Evolutionary conservation across 1,140 invertebrate species (phyloP), one percentile per base, ranked within the genome.

Genomic region (Nasonia vitripennis): DNA sequence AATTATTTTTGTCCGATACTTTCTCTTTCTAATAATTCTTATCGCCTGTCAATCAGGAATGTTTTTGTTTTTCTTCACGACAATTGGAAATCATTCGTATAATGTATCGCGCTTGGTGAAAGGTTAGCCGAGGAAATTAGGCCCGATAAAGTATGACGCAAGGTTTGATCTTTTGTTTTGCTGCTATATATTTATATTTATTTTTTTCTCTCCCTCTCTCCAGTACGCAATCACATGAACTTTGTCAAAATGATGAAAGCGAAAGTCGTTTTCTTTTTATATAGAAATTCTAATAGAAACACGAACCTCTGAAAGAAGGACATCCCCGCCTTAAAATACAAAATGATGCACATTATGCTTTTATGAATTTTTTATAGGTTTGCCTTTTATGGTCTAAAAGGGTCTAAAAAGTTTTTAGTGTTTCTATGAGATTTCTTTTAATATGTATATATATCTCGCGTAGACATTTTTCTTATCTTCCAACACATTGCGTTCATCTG

Each of bases 291-390:
- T 67, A 78, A 88, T 84, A 79, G 87, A 82, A 81, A 86, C 67
- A 84, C 78, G 68, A 83, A 80, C 84, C 67, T 74, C 71, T 45
- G 6, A 87, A 87, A 83, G 84, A 86, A 87, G 77, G 45, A 87
- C 12, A 68, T 67, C 55, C 67, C 78, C 85, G 77, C 81, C 51
- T 23, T 68, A 81, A 68, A 78, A 81, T 78, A 85, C 78, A 84
- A 88, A 85, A 85, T 86, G 87, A 90, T 89, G 87, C 85, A 88
- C 87, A 86, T 86, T 78, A 84, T 83, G 83, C n/a, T 83, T 55
- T 80, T 79, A 81, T 87, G 85, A 45, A 75, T 78, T 77, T 67
- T 41, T 73, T 45, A 41, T 71, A 27, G 14, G 51, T 79, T 74
- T 83, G 55, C 34, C 31, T 78, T 74, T 51, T 37, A 12, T 17